Evolutionary conservation across 2,888 invertebrate species (phyloP), one percentile per base, ranked within the genome.

Genomic region (Chloroclystis v-ata): DNA sequence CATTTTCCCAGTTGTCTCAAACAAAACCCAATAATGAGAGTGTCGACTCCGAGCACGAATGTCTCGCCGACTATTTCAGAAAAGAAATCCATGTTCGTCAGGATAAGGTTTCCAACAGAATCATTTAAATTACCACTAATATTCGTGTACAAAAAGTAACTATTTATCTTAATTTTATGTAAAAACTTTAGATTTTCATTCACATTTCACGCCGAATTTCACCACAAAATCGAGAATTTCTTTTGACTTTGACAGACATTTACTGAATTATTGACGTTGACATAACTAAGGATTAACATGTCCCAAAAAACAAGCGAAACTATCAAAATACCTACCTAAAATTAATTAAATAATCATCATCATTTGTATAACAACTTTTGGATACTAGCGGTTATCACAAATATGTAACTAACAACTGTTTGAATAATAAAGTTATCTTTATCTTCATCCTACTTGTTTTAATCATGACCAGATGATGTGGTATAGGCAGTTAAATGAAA

Each of bases 1-100:
- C 92, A 93, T 77, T 91, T 91, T 65, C 91, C 90, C 78, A 94
- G 93, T 75, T 94, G 92, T 67, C 90, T 92, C 28, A 93, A 80
- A 70, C 94, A 95, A 47, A 93, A 86, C 0, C 92, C 92, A 52
- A 95, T 89, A 63, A 95, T 91, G 24, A 95, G 71, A 14, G 93
- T 89, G 73, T 95, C 95, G 42, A 95, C 89, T 24, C 94, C 93
- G 39, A 95, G 81, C 13, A 93, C 91, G 56, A 95, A 84, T 37
- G 91, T 89, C 88, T 95, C 95, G 20, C 93, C 92, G 50, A 86
- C 78, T 49, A 88, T 67, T 65, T 87, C 86, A 11, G 84, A 81
- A 49, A 95, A 71, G 77, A 93, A 93, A 71, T 95, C 95, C 94
- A 49, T 49, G 11, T 42, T 49, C 10, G 37, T 20, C 14, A 33